phyloP scores from a whole-genome alignment of 2,113 vertebrate species.

The Dicrurus megarhynchus region DNA sequence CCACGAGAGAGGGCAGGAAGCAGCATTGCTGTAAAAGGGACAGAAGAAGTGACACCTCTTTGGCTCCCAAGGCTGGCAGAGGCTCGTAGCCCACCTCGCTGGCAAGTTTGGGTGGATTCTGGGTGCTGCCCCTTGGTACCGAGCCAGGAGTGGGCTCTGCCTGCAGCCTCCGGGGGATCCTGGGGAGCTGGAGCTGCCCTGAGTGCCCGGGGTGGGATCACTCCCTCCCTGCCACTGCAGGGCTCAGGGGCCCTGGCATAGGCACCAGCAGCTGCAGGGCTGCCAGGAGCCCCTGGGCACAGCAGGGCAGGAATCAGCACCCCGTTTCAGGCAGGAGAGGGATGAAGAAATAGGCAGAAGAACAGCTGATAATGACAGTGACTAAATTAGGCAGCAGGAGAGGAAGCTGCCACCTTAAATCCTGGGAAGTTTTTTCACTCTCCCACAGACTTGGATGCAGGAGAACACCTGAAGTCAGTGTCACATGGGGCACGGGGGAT shows the following conservation, averaged over 20 bases:
- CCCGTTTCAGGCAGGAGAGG: neutral
- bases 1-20: neutral
- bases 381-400: neutral
- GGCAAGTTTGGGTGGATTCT: no score
- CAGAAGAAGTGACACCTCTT: neutral
- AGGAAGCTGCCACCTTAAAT: neutral
- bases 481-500: neutral
- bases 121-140: neutral
- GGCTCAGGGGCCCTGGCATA: neutral
- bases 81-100: neutral
- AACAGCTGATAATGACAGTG: neutral
- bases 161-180: neutral
- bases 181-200: neutral
- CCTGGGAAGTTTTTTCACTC: neutral
- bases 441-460: rapidly evolving
- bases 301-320: neutral
- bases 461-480: neutral
- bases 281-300: neutral
- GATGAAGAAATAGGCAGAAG: neutral
- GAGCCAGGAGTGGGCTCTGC: neutral
- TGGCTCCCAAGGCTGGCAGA: neutral
- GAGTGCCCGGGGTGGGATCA: neutral
- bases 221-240: neutral
- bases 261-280: neutral
- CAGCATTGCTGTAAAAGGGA: neutral